Base-by-base conservation (phyloP, 2,888 invertebrate genomes). In the Campoplex capitator region DNA sequence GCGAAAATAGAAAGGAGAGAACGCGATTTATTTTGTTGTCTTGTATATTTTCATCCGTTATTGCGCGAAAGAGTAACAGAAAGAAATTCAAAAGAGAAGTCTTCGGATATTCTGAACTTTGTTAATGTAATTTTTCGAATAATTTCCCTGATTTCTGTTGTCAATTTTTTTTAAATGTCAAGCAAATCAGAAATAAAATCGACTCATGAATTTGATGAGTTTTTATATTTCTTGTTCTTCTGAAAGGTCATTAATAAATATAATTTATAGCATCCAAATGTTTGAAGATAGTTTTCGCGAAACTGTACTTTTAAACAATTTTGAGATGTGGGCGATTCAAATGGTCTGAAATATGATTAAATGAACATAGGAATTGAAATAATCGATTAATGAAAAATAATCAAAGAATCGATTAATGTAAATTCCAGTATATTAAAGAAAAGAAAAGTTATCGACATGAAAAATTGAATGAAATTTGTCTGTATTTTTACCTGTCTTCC, bases 401-500 rank as follows among this genome's bases (percentile, higher is more conserved):
- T 23, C 23, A 23, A 23, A 23, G 23, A 58, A 58, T 51, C 7
- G 4, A 51, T 51, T 13, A 0, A 58, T 32, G 3, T 28, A 4
- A 28, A 58, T 58, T 58, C 28, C 28, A 32, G 13, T 4, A 13
- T 13, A 32, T 32, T 51, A 42, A 6, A 18, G 4, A 7, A 18
- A 7, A 32, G 16, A 62, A 58, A 62, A 62, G 32, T 16, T 1
- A 62, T 32, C 32, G 6, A 32, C 62, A 2, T 6, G 13, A 1
- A 13, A 32, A 32, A 32, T 62, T 32, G 62, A 16, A 32, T 4
- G 7, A 16, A 32, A 16, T 32, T 62, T 1, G 4, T 0, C 23
- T 1, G 62, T 62, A 28, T 23, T 28, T 58, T 28, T 62, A 62
- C 91, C 91, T 79, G 65, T 91, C 91, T 51, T 84, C 85, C n/a